Evolutionary conservation across 92 coral and sea anemone genomes (phyloP).

Genomic region (Palythoa caribaeorum): DNA sequence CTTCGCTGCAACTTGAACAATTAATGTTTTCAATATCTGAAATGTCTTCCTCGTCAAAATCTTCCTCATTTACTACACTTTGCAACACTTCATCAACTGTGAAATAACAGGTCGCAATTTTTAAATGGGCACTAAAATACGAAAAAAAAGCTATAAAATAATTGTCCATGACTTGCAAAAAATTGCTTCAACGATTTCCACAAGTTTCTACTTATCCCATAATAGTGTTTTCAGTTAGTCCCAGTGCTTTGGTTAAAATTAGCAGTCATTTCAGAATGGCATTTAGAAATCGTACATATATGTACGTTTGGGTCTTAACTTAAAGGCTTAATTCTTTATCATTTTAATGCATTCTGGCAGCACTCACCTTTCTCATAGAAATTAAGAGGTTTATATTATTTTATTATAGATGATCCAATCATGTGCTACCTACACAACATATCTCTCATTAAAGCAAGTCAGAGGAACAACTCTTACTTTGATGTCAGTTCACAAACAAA

Average conservation of each 20-base stretch:
- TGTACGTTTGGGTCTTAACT: too few species aligned
- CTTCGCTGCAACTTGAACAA: not conserved
- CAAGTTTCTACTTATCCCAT: not conserved
- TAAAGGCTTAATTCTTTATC: too few species aligned
- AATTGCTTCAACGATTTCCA: not conserved
- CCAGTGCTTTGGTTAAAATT: not conserved
- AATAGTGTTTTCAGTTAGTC: not conserved
- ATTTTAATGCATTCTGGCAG: too few species aligned
- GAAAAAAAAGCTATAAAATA: not conserved
- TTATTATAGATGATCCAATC: conserved; percentile 23
- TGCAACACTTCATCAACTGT: not conserved
- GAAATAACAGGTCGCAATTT: not conserved
- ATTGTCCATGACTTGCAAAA: not conserved
- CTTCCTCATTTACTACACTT: not conserved
- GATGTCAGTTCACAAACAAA: conserved; percentile 55
- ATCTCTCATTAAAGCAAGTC: conserved; percentile 56
- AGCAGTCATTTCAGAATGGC: not conserved
- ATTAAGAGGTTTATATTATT: not conserved
- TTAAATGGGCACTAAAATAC: not conserved
- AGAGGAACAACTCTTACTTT: conserved; percentile 55
- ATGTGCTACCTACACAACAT: conserved; percentile 51
- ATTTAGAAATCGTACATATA: not conserved
- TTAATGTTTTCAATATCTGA: not conserved
- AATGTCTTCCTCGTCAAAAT: not conserved
- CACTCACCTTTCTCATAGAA: too few species aligned